Conservation (phyloP, 2,797 vertebrate species). For the Bovichtus diacanthus region DNA sequence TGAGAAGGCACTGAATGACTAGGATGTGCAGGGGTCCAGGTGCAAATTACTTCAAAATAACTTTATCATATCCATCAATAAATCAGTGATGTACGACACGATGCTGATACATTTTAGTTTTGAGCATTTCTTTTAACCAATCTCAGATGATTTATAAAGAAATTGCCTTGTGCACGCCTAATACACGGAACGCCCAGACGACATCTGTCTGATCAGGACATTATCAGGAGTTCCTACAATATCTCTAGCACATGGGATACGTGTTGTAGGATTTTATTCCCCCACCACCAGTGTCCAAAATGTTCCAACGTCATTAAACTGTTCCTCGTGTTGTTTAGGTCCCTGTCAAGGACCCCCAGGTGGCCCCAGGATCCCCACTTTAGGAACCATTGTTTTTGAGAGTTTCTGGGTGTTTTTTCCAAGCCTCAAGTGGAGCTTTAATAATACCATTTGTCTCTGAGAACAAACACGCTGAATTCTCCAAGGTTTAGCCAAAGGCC, state of each 20-base stretch:
- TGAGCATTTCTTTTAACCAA: background rate
- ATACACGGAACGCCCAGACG: no score
- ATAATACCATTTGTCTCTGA: slow-evolving; percentile 34
- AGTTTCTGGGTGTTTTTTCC: slow-evolving; percentile 5
- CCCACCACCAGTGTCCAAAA: background rate
- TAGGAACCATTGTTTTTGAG: background rate
- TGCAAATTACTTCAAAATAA: background rate
- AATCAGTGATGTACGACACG: background rate
- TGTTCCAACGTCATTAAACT: background rate
- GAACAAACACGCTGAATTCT: slow-evolving; percentile 34
- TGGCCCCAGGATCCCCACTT: background rate
- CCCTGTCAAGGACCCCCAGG: background rate
- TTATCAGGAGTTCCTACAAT: background rate
- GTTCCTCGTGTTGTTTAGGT: background rate
- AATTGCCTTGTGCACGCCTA: background rate
- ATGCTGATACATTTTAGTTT: background rate
- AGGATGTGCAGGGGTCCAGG: background rate
- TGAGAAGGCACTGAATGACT: background rate
- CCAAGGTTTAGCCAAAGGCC: slow-evolving; percentile 51
- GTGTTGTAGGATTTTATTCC: background rate
- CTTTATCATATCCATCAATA: background rate
- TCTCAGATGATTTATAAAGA: background rate
- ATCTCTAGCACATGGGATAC: background rate
- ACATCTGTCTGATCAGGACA: background rate
- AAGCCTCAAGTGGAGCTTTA: slow-evolving; percentile 30